Base-by-base conservation (phyloP, 1,140 invertebrate genomes). In the Trichoplusia ni region DNA sequence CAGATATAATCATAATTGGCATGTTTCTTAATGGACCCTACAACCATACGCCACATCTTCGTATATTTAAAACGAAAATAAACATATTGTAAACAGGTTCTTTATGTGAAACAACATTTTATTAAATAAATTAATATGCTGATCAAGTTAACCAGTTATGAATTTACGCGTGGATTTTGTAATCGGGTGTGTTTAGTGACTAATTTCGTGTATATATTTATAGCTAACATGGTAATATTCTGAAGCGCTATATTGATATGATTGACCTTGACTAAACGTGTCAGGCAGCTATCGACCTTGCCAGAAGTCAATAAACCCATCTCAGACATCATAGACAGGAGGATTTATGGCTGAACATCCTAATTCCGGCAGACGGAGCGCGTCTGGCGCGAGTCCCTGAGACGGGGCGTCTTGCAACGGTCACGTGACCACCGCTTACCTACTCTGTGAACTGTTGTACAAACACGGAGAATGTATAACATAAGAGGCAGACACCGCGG, bases 221-320 rank as follows among this genome's bases (percentile, higher is more conserved):
- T 4, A 4, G 25, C 7, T 4, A 27, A 7, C 25, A 7, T 27
- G 25, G 25, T 5, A 2, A 4, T 7, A 11, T 5, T 4, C 2
- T 27, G 19, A 13, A 35, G 51, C 33, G 16, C 51, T 11, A 16
- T 25, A 9, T 25, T 54, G 25, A 35, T 47, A 47, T 31, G 25
- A 29, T 27, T 47, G 14, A 8, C 47, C 47, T 51, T 51, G 47
- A 33, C 18, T 16, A 5, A 7, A 4, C 19, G 19, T 16, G 51
- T 37, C 19, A 13, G 33, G 49, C 35, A 13, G 9, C 13, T n/a
- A 9, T 7, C 33, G 35, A 13, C 51, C 51, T 54, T 54, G 21
- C 18, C 6, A 7, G 21, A 38, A 38, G 35, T 42, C 37, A 58
- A 58, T 58, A 58, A 58, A 58, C 37, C 35, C 54, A 58, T 29